A percentile compares a stretch with the other conserved stretches of the same genome.
phyloP scores from a whole-genome alignment of 2,113 vertebrate genomes.

The Nothoprocta pentlandii region DNA sequence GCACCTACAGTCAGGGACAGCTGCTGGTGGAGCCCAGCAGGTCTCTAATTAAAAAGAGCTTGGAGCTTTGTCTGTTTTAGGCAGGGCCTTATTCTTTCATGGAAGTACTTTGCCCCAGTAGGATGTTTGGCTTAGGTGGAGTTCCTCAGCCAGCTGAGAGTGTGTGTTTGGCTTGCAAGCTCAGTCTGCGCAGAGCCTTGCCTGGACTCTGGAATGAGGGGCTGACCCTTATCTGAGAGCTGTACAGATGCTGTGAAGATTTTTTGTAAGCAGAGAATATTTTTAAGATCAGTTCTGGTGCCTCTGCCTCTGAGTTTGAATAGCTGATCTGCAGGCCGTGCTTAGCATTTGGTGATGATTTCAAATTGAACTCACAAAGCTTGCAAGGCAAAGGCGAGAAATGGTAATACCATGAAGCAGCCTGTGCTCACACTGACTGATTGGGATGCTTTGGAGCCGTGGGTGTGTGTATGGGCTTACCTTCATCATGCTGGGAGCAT shows the following conservation, averaged over 20 bases:
- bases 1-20: background rate
- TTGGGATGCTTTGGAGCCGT: rapidly evolving
- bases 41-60: background rate
- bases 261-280: background rate
- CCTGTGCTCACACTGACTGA: background rate
- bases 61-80: background rate
- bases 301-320: background rate
- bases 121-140: background rate
- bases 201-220: background rate
- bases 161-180: background rate
- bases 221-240: background rate
- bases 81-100: background rate
- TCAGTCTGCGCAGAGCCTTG: background rate
- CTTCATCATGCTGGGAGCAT: too few species aligned
- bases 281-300: background rate
- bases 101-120: background rate
- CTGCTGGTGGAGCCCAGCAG: background rate
- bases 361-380: background rate
- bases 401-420: background rate
- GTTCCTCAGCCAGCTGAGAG: background rate
- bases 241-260: background rate
- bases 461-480: background rate
- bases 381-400: background rate
- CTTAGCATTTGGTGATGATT: background rate
- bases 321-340: background rate